phyloP scores from a whole-genome alignment of 2,888 invertebrate species.

The Meandrusa payeni region DNA sequence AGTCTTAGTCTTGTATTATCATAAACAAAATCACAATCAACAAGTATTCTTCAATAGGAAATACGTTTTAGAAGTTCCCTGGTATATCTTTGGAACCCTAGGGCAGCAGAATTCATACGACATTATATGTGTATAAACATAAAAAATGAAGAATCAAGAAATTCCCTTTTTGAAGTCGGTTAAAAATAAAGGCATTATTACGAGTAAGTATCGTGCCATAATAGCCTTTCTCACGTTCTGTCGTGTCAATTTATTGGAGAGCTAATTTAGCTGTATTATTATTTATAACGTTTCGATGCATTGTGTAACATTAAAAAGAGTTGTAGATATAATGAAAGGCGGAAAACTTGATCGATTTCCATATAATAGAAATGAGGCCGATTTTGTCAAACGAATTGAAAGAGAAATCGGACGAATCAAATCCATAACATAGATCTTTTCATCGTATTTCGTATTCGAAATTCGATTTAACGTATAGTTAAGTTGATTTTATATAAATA shows the following conservation, averaged over 20 bases:
- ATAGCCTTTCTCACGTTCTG: neutral
- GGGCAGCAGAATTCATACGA: too few species aligned
- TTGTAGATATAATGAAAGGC: neutral
- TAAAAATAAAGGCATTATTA: too few species aligned
- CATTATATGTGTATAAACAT: too few species aligned
- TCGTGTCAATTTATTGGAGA: neutral
- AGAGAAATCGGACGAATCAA: neutral
- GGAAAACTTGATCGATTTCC: neutral
- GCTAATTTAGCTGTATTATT: conserved; percentile 1
- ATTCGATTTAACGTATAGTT: neutral
- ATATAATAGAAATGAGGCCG: neutral
- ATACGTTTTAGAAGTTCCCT: too few species aligned
- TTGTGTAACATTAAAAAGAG: neutral
- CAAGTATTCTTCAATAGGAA: too few species aligned
- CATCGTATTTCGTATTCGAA: neutral
- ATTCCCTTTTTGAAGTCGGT: too few species aligned
- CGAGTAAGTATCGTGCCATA: too few species aligned
- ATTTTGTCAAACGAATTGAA: neutral
- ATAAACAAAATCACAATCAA: too few species aligned
- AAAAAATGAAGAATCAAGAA: too few species aligned
- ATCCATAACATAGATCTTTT: neutral
- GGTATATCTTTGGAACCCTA: too few species aligned
- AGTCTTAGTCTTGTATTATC: too few species aligned
- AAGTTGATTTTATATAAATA: neutral
- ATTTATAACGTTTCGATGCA: neutral